phyloP scores from a whole-genome alignment of 2,888 invertebrate species.

The Synanthedon tipuliformis region DNA sequence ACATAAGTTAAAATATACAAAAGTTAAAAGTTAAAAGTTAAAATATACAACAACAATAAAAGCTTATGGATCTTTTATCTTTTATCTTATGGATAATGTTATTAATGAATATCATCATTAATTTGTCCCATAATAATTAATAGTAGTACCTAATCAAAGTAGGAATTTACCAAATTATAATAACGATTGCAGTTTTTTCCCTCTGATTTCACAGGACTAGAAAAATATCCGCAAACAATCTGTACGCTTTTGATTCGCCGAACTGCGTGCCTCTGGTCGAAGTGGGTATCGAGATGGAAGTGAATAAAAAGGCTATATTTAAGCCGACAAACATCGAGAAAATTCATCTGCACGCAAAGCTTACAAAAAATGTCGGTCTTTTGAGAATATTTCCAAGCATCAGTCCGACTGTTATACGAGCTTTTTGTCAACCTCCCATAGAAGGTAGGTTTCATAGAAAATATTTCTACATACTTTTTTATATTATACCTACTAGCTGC shows the following conservation, averaged over 20 bases:
- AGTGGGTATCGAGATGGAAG: constrained; percentile 83
- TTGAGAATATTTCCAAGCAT: constrained; percentile 93
- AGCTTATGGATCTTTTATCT: too few species aligned
- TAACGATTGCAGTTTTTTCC: background rate
- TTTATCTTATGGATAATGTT: too few species aligned
- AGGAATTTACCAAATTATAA: too few species aligned
- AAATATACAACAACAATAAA: too few species aligned
- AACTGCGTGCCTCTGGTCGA: constrained; percentile 86
- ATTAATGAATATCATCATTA: too few species aligned
- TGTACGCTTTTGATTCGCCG: constrained; percentile 88
- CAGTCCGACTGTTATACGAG: constrained; percentile 78
- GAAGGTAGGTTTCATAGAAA: constrained; percentile 36
- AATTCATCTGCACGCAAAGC: constrained; percentile 77
- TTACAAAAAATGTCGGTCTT: constrained; percentile 88
- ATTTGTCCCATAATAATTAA: too few species aligned
- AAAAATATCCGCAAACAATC: constrained; percentile 78
- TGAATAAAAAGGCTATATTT: constrained; percentile 61
- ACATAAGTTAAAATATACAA: too few species aligned
- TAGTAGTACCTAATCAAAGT: too few species aligned
- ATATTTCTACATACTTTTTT: too few species aligned
- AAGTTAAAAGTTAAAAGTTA: too few species aligned
- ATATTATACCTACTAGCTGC: too few species aligned
- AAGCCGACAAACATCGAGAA: constrained; percentile 59
- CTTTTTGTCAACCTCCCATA: constrained; percentile 81
- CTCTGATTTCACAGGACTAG: constrained; percentile 65